Evolutionary conservation across 2,888 invertebrate genomes (phyloP).

Genomic region (Reticulitermes lucifugus): DNA sequence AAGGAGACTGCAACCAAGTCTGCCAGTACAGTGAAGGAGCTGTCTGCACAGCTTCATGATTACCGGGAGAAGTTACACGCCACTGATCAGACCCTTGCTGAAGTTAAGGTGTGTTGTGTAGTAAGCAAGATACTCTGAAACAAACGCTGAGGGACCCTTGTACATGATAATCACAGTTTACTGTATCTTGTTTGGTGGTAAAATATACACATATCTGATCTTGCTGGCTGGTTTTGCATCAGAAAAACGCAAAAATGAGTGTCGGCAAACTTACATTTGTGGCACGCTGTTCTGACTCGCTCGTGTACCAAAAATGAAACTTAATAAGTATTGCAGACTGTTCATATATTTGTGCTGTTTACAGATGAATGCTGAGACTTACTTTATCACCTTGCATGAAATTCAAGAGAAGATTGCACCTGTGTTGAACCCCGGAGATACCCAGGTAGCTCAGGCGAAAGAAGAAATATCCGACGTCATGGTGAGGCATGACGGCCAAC

Average conservation of each 20-base stretch:
- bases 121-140: too few species aligned
- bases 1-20: slow-evolving; percentile 70
- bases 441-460: neutral
- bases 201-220: too few species aligned
- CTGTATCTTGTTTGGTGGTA: too few species aligned
- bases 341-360: slow-evolving; percentile 55
- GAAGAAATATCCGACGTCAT: neutral
- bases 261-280: too few species aligned
- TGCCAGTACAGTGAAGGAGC: slow-evolving; percentile 69
- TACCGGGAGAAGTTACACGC: slow-evolving; percentile 70
- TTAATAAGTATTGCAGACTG: too few species aligned
- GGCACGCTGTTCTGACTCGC: too few species aligned
- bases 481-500: slow-evolving; percentile 11
- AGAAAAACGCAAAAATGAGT: too few species aligned
- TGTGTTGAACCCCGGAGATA: neutral
- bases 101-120: slow-evolving; percentile 65
- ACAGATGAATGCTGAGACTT: slow-evolving; percentile 77
- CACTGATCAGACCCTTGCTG: slow-evolving; percentile 69
- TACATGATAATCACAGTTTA: too few species aligned
- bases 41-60: slow-evolving; percentile 72
- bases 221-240: too few species aligned
- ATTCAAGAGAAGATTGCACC: slow-evolving; percentile 57
- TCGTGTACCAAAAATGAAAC: too few species aligned
- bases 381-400: slow-evolving; percentile 72
- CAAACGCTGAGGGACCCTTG: too few species aligned